Percentiles rank a stretch among this genome's conserved stretches.
These are phyloP conservation scores for Pogonognathellus flavescens DNA, from an alignment of 1,140 invertebrate species.

Conservation along the genomic window DNA sequence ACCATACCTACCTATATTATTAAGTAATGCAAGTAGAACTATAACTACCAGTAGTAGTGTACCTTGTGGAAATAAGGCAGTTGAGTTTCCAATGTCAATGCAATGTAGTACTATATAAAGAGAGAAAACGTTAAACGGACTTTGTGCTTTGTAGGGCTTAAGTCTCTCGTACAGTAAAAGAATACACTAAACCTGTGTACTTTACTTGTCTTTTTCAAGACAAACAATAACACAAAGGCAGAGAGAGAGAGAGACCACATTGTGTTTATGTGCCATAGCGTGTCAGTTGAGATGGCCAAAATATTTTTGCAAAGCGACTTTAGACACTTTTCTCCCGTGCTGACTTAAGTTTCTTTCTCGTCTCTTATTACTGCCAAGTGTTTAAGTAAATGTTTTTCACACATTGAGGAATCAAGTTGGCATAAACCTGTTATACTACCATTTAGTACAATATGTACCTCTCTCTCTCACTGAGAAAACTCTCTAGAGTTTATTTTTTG, in stretches of 20 bases:
- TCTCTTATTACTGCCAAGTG: slow-evolving; percentile 39
- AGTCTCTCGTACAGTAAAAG: background rate
- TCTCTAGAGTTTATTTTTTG: too few relatives aligned
- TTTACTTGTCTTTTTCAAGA: background rate
- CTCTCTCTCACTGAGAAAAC: too few relatives aligned
- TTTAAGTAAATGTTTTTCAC: slow-evolving; percentile 26
- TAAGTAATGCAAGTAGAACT: background rate
- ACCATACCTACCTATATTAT: background rate
- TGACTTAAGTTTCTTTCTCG: background rate
- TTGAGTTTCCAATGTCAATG: background rate
- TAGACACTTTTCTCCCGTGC: slow-evolving; percentile 28
- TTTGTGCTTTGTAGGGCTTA: background rate
- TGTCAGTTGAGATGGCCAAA: slow-evolving; percentile 24
- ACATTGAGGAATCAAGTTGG: slow-evolving; percentile 12
- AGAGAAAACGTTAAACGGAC: too few relatives aligned
- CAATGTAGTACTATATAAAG: background rate
- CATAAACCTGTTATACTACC: background rate
- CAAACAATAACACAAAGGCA: slow-evolving; percentile 15
- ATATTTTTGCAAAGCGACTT: slow-evolving; percentile 44
- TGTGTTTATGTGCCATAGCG: background rate
- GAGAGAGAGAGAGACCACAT: background rate
- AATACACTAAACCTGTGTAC: too few relatives aligned
- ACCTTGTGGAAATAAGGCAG: too few relatives aligned
- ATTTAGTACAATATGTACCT: too few relatives aligned
- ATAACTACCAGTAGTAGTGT: background rate